Evolutionary conservation across 2,888 invertebrate genomes (phyloP).

Genomic region (Orchesella flavescens): DNA sequence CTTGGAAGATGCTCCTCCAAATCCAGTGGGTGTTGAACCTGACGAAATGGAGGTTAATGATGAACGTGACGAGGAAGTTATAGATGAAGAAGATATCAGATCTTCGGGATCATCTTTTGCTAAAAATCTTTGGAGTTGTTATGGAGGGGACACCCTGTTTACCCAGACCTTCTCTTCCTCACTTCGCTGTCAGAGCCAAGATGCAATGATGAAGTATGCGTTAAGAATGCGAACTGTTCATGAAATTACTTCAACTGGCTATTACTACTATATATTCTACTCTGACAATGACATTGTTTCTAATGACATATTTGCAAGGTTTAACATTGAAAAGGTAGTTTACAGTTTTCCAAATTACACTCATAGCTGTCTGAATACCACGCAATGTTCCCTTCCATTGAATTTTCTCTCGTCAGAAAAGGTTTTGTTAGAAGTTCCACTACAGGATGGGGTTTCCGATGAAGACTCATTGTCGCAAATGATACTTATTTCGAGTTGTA

Average conservation of each 20-base stretch:
- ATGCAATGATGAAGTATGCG: conserved; percentile 80
- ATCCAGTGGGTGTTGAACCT: conserved; percentile 68
- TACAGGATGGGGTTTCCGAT: conserved; percentile 81
- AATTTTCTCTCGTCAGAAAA: conserved; percentile 83
- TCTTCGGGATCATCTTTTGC: conserved; percentile 88
- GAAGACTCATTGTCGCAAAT: conserved; percentile 82
- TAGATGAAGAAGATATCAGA: conserved; percentile 71
- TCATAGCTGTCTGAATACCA: conserved; percentile 84
- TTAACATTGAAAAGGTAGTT: conserved; percentile 89
- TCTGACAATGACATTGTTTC: conserved; percentile 87
- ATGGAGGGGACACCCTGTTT: conserved; percentile 84
- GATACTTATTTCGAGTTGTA: conserved; percentile 84
- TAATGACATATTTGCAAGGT: conserved; percentile 87
- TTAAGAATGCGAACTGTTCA: conserved; percentile 83
- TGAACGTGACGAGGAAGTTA: conserved; percentile 64
- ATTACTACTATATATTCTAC: conserved; percentile 92
- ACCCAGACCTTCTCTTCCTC: conserved; percentile 83
- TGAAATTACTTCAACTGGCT: conserved; percentile 84
- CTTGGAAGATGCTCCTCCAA: conserved; percentile 66
- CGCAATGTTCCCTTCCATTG: conserved; percentile 84
- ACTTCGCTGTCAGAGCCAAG: conserved; percentile 80
- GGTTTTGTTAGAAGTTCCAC: conserved; percentile 89
- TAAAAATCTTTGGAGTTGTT: conserved; percentile 83
- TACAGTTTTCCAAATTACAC: conserved; percentile 84
- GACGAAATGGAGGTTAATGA: conserved; percentile 51